Evolutionary conservation across 2,113 vertebrate genomes (phyloP), one percentile per base, ranked within the genome.

Genomic region (Syngnathus typhle): DNA sequence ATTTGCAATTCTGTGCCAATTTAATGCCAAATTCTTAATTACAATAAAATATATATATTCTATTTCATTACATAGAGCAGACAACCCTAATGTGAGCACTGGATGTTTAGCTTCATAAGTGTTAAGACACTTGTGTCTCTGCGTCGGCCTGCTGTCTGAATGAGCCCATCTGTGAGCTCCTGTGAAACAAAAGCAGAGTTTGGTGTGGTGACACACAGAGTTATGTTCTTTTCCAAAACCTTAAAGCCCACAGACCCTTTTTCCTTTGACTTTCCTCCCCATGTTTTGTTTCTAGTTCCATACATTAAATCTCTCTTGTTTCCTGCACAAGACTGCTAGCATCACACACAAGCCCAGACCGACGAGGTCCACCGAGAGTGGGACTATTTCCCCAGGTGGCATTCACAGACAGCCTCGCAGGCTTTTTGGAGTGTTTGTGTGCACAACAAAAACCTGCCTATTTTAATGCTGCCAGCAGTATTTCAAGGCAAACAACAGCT

Each of bases 91-190:
- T 21, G 21, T 55, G n/a, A 2, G 8, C 21, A 55, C 2, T 55
- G 10, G 12, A 21, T 55, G 19, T 52, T n/a, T 19, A n/a, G 19
- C 51, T 54, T 23, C 23, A 56, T 13, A 56, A 56, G 54, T 56
- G 21, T 11, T 12, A 27, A 36, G 2, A 71, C 52, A 46, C 60
- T n/a, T 9, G 43, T 21, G 69, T n/a, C 1, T 36, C 19, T 18
- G 9, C 43, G 56, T 51, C 39, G 65, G 55, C 71, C 60, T 66
- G 36, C 52, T 0, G 2, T 56, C 64, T 88, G 76, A 87, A 90
- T 85, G 65, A 84, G 76, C 77, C 88, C 91, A 91, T 91, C 88
- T 90, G 85, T 77, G 86, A 76, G 74, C 74, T 56, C 69, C 51
- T 60, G 49, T 52, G 77, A 79, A 77, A 89, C 84, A 85, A 89